Percentiles rank a stretch among this genome's conserved stretches.
phyloP scores from a whole-genome alignment of 2,113 vertebrate species.

The Alces alces region DNA sequence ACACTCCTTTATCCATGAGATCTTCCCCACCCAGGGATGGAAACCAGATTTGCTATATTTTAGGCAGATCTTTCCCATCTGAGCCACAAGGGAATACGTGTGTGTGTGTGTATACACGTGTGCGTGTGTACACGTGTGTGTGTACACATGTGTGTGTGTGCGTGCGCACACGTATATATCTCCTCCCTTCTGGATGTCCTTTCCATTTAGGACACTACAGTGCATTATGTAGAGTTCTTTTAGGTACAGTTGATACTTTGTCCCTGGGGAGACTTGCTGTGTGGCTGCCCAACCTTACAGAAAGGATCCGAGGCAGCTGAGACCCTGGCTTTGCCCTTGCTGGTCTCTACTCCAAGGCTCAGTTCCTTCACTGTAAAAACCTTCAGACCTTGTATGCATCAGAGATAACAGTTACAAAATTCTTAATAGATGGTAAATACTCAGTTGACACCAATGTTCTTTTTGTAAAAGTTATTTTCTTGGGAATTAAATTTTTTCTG shows the following conservation, averaged over 20 bases:
- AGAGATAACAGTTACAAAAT: neutral
- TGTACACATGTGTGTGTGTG: too few relatives aligned
- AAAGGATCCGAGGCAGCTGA: neutral
- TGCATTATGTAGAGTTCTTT: rapidly evolving
- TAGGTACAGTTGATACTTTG: rapidly evolving
- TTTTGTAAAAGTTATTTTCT: neutral
- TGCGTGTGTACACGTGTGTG: too few relatives aligned
- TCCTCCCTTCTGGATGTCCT: neutral
- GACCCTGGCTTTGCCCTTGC: neutral
- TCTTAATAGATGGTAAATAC: too few relatives aligned
- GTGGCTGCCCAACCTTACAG: neutral
- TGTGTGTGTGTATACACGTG: too few relatives aligned
- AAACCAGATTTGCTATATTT: neutral
- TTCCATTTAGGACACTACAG: neutral
- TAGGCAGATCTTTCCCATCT: neutral
- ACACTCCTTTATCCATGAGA: neutral
- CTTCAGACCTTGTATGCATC: neutral
- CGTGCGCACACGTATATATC: rapidly evolving
- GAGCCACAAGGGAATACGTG: neutral
- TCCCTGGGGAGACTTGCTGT: rapidly evolving
- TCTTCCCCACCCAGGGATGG: neutral
- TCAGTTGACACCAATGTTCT: neutral
- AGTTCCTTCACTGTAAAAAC: neutral
- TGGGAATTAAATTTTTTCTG: neutral
- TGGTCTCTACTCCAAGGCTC: neutral